Base-by-base conservation (phyloP, 2,113 vertebrate species). In the Manacus vitellinus region DNA sequence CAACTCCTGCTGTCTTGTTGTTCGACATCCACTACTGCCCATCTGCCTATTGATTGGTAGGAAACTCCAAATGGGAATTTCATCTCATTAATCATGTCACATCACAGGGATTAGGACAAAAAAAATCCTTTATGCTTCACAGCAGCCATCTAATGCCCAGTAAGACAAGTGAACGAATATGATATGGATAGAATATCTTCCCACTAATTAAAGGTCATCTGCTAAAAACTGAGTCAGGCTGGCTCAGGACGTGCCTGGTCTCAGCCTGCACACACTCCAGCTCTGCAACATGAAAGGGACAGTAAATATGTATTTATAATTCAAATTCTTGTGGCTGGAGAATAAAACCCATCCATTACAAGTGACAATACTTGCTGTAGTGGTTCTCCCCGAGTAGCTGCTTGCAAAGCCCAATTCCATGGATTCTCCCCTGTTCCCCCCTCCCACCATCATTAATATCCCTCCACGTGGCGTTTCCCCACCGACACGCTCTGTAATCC, bases 1-100 rank as follows among this genome's bases (percentile, higher is more conserved):
- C 76, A 95, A 97, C 96, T 95, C 97, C 95, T 95, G 95, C 97
- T 98, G 96, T 97, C 98, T 98, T 97, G 88, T 97, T 97, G 96
- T 97, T 98, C 70, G 56, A 97, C 96, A 97, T 97, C 93, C 95
- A 97, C 97, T 96, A 96, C 96, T 97, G 94, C 97, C 97, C 98
- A 98, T 98, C 97, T 98, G 97, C 97, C 96, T 98, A 96, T 97
- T 97, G 97, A 98, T 97, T 98, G 96, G 97, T 97, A 98, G 96
- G 96, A 98, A 98, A 97, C 91, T 97, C 96, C 97, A 98, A 98
- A 97, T 97, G 96, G 97, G 96, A 98, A 97, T 98, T 98, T 97
- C 95, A 95, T 97, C 97, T 98, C 98, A 98, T 98, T 98, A 98
- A 98, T 98, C 97, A 98, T 98, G 97, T 98, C 97, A 97, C 97